These are phyloP conservation scores for Rhineura floridana DNA, from an alignment of 2,113 vertebrate genomes.

Conservation along the genomic window DNA sequence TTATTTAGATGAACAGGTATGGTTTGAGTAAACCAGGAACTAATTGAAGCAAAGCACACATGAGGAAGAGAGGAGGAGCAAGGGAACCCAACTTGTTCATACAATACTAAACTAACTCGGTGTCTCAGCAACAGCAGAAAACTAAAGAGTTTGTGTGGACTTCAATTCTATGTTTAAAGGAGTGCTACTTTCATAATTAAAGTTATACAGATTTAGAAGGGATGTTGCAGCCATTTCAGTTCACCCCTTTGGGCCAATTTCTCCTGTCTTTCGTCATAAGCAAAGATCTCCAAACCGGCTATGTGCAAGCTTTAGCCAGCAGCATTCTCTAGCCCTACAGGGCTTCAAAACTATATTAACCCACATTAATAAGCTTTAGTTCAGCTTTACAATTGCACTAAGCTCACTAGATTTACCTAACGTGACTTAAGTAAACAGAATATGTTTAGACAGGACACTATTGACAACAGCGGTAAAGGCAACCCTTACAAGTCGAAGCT, in stretches of 20 bases:
- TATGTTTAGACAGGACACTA: constrained; percentile 16
- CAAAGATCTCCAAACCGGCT: neutral
- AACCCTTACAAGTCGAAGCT: neutral
- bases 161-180: neutral
- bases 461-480: constrained; percentile 8
- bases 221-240: neutral
- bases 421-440: constrained; percentile 7
- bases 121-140: neutral
- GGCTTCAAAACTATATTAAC: neutral
- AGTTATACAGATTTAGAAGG: neutral
- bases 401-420: constrained; percentile 26
- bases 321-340: neutral
- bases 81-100: neutral
- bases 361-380: constrained; percentile 2
- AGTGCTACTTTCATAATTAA: neutral
- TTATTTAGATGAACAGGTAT: neutral
- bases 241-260: neutral
- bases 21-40: neutral
- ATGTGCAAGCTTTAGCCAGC: neutral
- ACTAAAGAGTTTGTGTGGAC: neutral
- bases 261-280: neutral
- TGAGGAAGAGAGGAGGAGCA: neutral
- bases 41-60: neutral
- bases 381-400: constrained; percentile 12
- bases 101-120: neutral